Evolutionary conservation across 1,140 invertebrate species (phyloP).

Genomic region (Hirudo medicinalis): DNA sequence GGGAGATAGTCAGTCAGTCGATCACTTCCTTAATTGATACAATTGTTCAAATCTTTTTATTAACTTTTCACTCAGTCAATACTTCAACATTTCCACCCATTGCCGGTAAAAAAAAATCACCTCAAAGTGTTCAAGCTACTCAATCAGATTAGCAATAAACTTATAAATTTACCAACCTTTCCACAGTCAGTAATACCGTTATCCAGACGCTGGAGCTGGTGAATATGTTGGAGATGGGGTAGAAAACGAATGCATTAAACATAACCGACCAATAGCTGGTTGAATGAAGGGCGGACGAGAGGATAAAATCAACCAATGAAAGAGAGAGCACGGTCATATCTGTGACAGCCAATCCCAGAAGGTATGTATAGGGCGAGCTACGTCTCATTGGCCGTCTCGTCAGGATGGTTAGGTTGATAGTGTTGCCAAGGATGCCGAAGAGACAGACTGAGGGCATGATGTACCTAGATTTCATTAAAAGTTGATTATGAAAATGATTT

Average conservation of each 20-base stretch:
- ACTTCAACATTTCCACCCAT: not conserved
- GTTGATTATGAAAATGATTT: not conserved
- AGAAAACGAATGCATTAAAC: constrained; percentile 31
- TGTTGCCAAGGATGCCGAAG: constrained; percentile 35
- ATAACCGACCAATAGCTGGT: constrained; percentile 28
- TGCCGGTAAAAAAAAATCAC: not conserved
- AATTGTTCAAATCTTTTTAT: too few species aligned
- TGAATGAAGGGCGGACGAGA: constrained; percentile 24
- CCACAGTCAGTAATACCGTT: constrained; percentile 33
- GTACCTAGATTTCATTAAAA: constrained; percentile 16
- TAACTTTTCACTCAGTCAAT: not conserved
- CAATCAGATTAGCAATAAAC: not conserved
- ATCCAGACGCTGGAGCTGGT: constrained; percentile 32
- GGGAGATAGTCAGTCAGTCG: too few species aligned
- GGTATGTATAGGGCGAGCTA: constrained; percentile 35
- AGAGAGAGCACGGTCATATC: constrained; percentile 30
- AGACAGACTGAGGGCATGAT: constrained; percentile 31
- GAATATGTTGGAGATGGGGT: constrained; percentile 33
- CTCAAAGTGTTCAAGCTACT: not conserved
- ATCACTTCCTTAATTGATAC: too few species aligned
- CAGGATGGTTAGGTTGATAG: constrained; percentile 33
- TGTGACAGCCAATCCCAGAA: constrained; percentile 31
- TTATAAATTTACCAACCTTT: constrained; percentile 23
- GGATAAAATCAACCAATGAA: constrained; percentile 28
- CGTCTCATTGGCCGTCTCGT: constrained; percentile 30